A percentile compares a stretch with the other conserved stretches of the same genome.
Evolutionary conservation across 2,888 invertebrate genomes (phyloP).

Genomic region (Elaeidobius kamerunicus): DNA sequence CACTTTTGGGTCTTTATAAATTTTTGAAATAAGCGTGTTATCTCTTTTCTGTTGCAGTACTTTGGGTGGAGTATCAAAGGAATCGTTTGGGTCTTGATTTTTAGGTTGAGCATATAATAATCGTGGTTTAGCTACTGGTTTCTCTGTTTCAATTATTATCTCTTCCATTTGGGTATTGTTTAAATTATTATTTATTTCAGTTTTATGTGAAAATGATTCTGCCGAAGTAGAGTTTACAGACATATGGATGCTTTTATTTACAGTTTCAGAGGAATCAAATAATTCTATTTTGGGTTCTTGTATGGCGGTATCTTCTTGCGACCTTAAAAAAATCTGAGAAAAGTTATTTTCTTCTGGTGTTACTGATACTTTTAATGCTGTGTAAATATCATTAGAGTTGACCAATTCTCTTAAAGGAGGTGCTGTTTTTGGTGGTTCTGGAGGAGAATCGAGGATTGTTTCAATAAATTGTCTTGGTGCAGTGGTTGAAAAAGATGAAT

Average conservation of each 20-base stretch:
- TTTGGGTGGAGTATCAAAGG: slow-evolving; percentile 33
- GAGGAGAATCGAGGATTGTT: slow-evolving; percentile 6
- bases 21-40: slow-evolving; percentile 42
- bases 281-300: slow-evolving; percentile 3
- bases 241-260: slow-evolving; percentile 25
- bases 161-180: background rate
- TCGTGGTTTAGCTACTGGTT: slow-evolving; percentile 17
- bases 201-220: slow-evolving; percentile 18
- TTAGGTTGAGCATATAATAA: slow-evolving; percentile 6
- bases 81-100: slow-evolving; percentile 15
- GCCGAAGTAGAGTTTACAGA: slow-evolving; percentile 19
- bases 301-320: background rate
- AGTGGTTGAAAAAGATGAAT: too few species aligned
- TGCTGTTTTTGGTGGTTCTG: slow-evolving; percentile 13
- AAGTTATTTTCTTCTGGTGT: slow-evolving; percentile 19
- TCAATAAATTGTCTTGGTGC: background rate
- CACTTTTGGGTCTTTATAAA: slow-evolving; percentile 41
- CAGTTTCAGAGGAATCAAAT: slow-evolving; percentile 7
- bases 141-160: slow-evolving; percentile 5
- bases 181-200: background rate
- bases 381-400: slow-evolving; percentile 20
- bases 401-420: slow-evolving; percentile 17
- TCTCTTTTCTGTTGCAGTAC: slow-evolving; percentile 37
- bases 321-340: slow-evolving; percentile 3
- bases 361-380: slow-evolving; percentile 27